phyloP scores from a whole-genome alignment of 2,888 invertebrate genomes.

The Pyrochroa serraticornis region DNA sequence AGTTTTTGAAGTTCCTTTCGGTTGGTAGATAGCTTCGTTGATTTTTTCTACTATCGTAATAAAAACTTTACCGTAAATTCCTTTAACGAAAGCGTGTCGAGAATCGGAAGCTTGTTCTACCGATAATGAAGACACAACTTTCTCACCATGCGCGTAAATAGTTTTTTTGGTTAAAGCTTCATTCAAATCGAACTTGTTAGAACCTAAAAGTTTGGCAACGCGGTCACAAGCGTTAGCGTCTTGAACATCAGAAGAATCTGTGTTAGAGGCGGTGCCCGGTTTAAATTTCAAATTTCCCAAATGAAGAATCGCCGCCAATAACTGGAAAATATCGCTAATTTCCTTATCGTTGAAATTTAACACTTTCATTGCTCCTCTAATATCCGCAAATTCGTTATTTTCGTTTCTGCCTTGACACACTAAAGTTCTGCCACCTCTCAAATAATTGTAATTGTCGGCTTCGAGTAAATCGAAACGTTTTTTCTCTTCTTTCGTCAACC shows the following conservation, averaged over 20 bases:
- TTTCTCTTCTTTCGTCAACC: slow-evolving; percentile 80
- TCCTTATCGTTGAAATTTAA: slow-evolving; percentile 85
- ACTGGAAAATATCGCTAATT: slow-evolving; percentile 81
- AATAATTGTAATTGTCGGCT: slow-evolving; percentile 78
- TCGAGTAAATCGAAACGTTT: slow-evolving; percentile 75
- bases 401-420: slow-evolving; percentile 85
- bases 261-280: slow-evolving; percentile 73
- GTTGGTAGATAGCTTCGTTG: slow-evolving; percentile 81
- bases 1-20: slow-evolving; percentile 64
- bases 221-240: slow-evolving; percentile 72
- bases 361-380: slow-evolving; percentile 91
- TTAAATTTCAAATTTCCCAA: slow-evolving; percentile 90
- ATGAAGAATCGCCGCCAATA: slow-evolving; percentile 88
- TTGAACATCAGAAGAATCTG: slow-evolving; percentile 85
- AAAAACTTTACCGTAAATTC: slow-evolving; percentile 91
- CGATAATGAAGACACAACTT: slow-evolving; percentile 76
- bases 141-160: slow-evolving; percentile 83
- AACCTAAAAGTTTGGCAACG: slow-evolving; percentile 74
- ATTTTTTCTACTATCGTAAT: slow-evolving; percentile 88
- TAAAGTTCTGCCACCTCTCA: slow-evolving; percentile 79
- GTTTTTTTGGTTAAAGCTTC: slow-evolving; percentile 86
- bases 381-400: slow-evolving; percentile 82
- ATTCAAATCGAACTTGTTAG: slow-evolving; percentile 71
- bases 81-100: slow-evolving; percentile 91
- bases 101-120: slow-evolving; percentile 81